Base-by-base conservation (phyloP, 2,113 vertebrate genomes). In the Todiramphus chloris region DNA sequence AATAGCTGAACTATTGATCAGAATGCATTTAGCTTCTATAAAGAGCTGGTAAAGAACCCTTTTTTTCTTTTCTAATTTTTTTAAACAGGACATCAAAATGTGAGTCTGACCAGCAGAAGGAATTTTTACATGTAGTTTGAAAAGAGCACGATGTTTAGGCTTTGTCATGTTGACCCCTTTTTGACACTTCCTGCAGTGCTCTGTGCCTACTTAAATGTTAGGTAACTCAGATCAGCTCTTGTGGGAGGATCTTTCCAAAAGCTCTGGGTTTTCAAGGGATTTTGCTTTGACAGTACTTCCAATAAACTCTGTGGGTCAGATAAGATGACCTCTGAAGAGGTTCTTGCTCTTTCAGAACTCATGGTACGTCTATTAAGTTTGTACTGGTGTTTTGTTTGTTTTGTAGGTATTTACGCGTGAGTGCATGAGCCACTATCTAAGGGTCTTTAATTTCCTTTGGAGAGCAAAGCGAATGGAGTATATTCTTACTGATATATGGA, bases 391-490 rank as follows among this genome's bases (percentile, higher is more conserved):
- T 70, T 82, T 86, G 31, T 20, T 87, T 63, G 2, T 88, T 39
- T 88, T 85, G 3, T 93, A 99, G 99, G 99, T 99, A 17, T 99
- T 99, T 81, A 99, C 99, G 1, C 98, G 99, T n/a, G 99, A 99
- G 88, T 99, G 99, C 73, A 99, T 99, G 99, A 98, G 99, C 96
- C 99, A 99, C 96, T 99, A 99, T 97, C 98, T 99, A 74, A 97
- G 99, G 12, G 99, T 99, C 35, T 99, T 99, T 75, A 99, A 99
- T 94, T 99, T 99, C 97, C 98, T 99, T 66, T 99, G 99, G 99
- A 94, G 99, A 88, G 99, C 99, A 0, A 99, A 99, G 96, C 98
- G 99, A 76, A 99, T 99, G 99, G 99, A 99, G 75, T 99, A 99
- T 96, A 99, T 99, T 21, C 98, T 99, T 62, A 99, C 99, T 1